Base-by-base conservation (phyloP, 2,113 vertebrate species). In the Callionymus lyra region DNA sequence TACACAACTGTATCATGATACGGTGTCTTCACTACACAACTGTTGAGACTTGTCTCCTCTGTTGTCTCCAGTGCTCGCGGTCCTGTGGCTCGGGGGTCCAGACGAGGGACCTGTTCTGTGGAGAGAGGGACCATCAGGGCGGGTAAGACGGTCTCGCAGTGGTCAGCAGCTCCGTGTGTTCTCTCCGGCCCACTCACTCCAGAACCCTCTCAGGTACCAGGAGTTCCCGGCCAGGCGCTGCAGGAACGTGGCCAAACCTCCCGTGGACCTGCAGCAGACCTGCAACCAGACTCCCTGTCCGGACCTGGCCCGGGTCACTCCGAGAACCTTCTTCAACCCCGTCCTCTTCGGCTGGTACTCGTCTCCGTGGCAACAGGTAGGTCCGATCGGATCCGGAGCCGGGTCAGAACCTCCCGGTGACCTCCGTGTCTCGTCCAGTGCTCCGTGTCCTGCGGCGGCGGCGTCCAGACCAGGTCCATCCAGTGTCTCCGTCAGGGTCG, bases 311-410 rank as follows among this genome's bases (percentile, higher is more conserved):
- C 54, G 35, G 19, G 56, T 41, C 2, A 12, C 53, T 12, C 59
- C 59, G 27, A 74, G 59, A 0, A 34, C 65, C 3, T 60, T 50
- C 31, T 53, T 86, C n/a, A 70, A 10, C 17, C 44, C 68, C 1
- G 38, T 63, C 55, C 66, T 79, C 1, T 72, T 83, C 0, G 89
- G 84, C 49, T 98, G 95, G 95, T 94, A 92, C 44, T 75, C 91
- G 0, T 95, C 92, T 0, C 91, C 91, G 8, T 98, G 95, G 95
- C 90, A 93, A 63, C 90, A 92, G 90, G 95, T 95, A 78, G 21
- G 21, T 27, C 4, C 21, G 21, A 8, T 27, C 21, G 21, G 21
- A 8, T 27, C 21, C 4, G 8, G 21, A 8, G 21, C 21, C 21
- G 21, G 21, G 21, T 27, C 4, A 4, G 61, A 40, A 53, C 35